Conservation (phyloP, 2,113 vertebrate genomes). For the Oncorhynchus nerka region DNA sequence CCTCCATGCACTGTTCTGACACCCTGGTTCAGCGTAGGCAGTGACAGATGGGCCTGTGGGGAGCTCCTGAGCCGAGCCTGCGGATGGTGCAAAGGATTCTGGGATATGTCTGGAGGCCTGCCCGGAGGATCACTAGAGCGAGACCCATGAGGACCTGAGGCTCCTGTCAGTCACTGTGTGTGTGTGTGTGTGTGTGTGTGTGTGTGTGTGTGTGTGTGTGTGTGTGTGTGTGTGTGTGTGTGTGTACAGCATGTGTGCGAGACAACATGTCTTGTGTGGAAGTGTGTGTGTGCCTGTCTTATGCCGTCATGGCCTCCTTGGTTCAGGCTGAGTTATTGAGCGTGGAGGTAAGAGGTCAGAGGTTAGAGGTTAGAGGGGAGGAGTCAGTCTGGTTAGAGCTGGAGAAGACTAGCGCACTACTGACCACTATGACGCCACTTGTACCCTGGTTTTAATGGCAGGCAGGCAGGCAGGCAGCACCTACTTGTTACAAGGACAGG, state of each 20-base stretch:
- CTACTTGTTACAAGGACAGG: constrained; percentile 86
- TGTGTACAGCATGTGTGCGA: not conserved
- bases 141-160: constrained; percentile 17
- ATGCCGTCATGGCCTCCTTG: constrained; percentile 72
- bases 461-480: constrained; percentile 87
- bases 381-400: constrained; percentile 31
- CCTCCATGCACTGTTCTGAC: constrained; percentile 21
- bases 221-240: too few species aligned
- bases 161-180: constrained; percentile 27
- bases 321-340: constrained; percentile 22
- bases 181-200: not conserved
- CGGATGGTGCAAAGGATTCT: constrained; percentile 20
- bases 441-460: constrained; percentile 64
- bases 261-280: constrained; percentile 4
- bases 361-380: constrained; percentile 20
- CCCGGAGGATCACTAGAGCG: constrained; percentile 20
- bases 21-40: constrained; percentile 1
- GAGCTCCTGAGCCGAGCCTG: constrained; percentile 8
- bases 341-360: constrained; percentile 35
- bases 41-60: not conserved
- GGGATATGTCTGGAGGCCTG: constrained; percentile 18
- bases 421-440: constrained; percentile 64
- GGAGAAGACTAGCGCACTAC: constrained; percentile 57
- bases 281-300: constrained; percentile 2
- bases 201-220: not conserved